These are phyloP conservation scores for Agrotis puta DNA, from an alignment of 2,888 invertebrate genomes.

Conservation along the genomic window DNA sequence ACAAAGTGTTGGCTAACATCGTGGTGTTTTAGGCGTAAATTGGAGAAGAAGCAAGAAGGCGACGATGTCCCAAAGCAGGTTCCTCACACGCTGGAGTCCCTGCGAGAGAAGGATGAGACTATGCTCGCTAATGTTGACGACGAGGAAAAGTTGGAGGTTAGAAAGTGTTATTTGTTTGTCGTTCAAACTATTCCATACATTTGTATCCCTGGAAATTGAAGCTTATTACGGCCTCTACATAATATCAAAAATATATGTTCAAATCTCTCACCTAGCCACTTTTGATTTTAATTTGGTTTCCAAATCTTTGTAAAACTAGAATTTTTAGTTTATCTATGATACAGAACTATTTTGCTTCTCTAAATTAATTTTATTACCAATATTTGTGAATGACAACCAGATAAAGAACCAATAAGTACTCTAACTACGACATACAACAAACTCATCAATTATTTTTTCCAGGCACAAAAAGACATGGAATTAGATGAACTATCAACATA, in stretches of 20 bases:
- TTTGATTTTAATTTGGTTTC: neutral
- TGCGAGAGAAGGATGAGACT: conserved; percentile 98
- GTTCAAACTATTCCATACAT: neutral
- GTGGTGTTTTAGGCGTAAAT: conserved; percentile 80
- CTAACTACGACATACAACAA: neutral
- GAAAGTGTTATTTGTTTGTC: conserved; percentile 53
- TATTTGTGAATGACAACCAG: too few relatives aligned
- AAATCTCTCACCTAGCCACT: neutral
- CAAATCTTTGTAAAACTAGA: neutral
- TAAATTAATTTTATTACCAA: neutral
- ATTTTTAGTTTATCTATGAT: neutral
- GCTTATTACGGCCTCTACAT: too few relatives aligned
- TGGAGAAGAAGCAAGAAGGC: conserved; percentile 88
- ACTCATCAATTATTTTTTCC: conserved; percentile 20
- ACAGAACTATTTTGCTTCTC: neutral
- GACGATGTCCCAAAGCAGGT: conserved; percentile 87
- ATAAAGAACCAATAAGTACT: neutral
- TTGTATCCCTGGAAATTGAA: neutral
- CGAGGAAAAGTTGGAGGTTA: conserved; percentile 94
- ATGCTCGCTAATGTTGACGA: conserved; percentile 94
- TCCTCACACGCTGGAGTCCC: conserved; percentile 98
- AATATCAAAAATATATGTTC: too few relatives aligned
- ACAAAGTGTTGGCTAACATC: conserved; percentile 38
- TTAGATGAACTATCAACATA: conserved; percentile 97
- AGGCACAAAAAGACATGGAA: conserved; percentile 93